Evolutionary conservation across 2,797 vertebrate genomes (phyloP).

Genomic region (Betta splendens): DNA sequence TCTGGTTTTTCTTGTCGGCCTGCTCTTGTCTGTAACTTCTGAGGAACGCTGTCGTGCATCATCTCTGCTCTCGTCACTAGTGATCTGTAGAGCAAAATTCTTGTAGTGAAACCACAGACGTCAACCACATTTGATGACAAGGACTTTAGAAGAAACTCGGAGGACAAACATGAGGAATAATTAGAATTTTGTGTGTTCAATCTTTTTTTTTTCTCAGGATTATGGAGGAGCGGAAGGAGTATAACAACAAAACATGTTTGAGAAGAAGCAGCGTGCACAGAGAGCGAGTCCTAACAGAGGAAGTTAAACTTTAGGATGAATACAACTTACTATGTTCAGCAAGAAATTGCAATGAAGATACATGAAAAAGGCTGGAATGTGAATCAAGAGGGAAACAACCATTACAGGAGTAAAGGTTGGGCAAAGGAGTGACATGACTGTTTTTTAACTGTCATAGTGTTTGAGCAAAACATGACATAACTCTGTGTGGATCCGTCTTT

Average conservation of each 20-base stretch:
- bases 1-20: conserved; percentile 81
- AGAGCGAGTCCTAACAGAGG: conserved; percentile 12
- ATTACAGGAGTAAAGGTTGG: conserved; percentile 12
- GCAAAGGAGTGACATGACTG: conserved; percentile 22
- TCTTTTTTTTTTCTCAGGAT: conserved; percentile 19
- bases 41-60: conserved; percentile 59
- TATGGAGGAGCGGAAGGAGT: conserved; percentile 20
- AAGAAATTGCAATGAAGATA: conserved; percentile 15
- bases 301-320: conserved; percentile 12
- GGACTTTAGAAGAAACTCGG: conserved; percentile 15
- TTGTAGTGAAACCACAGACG: conserved; percentile 29
- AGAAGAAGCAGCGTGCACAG: conserved; percentile 2
- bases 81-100: conserved; percentile 22
- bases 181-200: conserved; percentile 9
- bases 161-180: not conserved
- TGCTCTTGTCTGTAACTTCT: conserved; percentile 62
- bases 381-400: conserved; percentile 22
- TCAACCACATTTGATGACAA: conserved; percentile 25
- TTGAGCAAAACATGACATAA: conserved; percentile 4
- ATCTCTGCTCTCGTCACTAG: conserved; percentile 39
- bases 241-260: conserved; percentile 5
- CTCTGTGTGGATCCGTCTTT: conserved; percentile 12
- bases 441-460: conserved; percentile 6
- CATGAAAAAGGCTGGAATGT: conserved; percentile 37
- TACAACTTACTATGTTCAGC: conserved; percentile 8